phyloP scores from a whole-genome alignment of 1,140 invertebrate genomes.

The Goniozus legneri region DNA sequence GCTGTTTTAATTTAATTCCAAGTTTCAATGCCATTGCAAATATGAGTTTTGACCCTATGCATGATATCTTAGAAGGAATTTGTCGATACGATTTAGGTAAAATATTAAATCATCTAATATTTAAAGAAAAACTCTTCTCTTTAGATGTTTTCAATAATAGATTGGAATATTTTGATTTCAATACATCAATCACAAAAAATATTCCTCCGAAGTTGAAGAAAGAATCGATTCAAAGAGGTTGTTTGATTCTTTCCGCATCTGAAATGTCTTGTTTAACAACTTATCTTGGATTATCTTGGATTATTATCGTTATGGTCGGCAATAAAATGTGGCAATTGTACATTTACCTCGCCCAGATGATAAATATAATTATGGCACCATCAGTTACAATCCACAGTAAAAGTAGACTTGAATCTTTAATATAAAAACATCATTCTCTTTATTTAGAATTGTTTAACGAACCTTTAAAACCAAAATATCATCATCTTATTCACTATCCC shows the following conservation, averaged over 20 bases:
- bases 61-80: constrained; percentile 26
- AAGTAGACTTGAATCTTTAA: constrained; percentile 4
- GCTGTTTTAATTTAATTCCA: constrained; percentile 11
- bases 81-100: constrained; percentile 18
- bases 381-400: constrained; percentile 4
- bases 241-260: constrained; percentile 22
- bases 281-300: constrained; percentile 24
- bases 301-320: constrained; percentile 20
- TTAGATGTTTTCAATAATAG: constrained; percentile 19
- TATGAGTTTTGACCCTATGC: constrained; percentile 19
- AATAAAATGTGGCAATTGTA: constrained; percentile 25
- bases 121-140: constrained; percentile 13
- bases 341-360: constrained; percentile 22
- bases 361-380: constrained; percentile 16
- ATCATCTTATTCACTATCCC: constrained; percentile 23
- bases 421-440: constrained; percentile 16
- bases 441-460: constrained; percentile 22
- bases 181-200: constrained; percentile 8
- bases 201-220: constrained; percentile 17
- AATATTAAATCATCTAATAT: constrained; percentile 18
- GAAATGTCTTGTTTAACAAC: constrained; percentile 24
- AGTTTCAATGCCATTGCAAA: constrained; percentile 20
- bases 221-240: constrained; percentile 14
- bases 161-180: constrained; percentile 17
- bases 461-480: constrained; percentile 23